Base-by-base conservation (phyloP, 2,113 vertebrate genomes). In the Psittacula cyanocephala region DNA sequence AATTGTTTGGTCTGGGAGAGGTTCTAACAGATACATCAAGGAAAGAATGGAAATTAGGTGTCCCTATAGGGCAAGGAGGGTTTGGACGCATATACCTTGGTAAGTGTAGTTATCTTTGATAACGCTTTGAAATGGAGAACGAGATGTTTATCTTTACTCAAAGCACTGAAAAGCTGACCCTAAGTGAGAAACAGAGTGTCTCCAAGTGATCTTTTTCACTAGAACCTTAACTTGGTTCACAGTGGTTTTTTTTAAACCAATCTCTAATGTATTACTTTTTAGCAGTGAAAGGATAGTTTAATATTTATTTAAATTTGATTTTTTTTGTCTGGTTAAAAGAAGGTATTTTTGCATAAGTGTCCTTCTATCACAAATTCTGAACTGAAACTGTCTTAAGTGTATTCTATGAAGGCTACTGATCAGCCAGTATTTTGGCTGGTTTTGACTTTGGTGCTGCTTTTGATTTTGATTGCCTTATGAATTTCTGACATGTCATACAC, bases 61-160 rank as follows among this genome's bases (percentile, higher is more conserved):
- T 69, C 17, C 98, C 99, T 6, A 59, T 99, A 67, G 99, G 99
- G 27, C 98, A 99, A 68, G 99, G 99, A 12, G 99, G 99, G 55
- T 99, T 99, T 81, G 99, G 99, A 6, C 98, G 99, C 37, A 95
- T 99, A 1, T 99, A 99, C 95, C 96, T 99, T 72, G 99, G 99
- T 99, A 98, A 97, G 97, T 91, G 43, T 41, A 22, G 52, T 77
- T 80, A 7, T 44, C 33, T 69, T 68, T 75, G 39, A 37, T 50
- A 49, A 43, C 64, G 18, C 37, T 88, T 84, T 78, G 28, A 68
- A 89, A 31, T 43, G 11, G 37, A 82, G 35, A 77, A 7, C 8
- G 24, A 67, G 25, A 28, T 80, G n/a, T 69, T 94, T 75, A 35
- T 71, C 20, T 13, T 33, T 62, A 41, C 47, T 62, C 41, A 83